phyloP scores from a whole-genome alignment of 2,797 vertebrate genomes.

The Coracias cyanogaster region DNA sequence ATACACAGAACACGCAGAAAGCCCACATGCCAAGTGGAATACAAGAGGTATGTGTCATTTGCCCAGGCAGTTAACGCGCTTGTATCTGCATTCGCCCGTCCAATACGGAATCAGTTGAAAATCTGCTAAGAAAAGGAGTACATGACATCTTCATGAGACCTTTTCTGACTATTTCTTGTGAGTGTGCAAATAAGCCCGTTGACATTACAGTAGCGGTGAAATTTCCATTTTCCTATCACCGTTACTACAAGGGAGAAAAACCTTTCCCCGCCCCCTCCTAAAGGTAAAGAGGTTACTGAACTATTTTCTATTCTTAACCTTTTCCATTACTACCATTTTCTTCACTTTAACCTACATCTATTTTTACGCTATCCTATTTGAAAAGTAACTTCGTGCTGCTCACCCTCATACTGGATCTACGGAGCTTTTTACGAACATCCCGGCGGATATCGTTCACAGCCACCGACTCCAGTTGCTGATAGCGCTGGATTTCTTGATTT shows the following conservation, averaged over 20 bases:
- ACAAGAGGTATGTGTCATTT: not conserved
- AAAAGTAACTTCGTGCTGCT: not conserved
- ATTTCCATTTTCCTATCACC: not conserved
- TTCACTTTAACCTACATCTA: not conserved
- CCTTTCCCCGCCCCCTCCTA: not conserved
- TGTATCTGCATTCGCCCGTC: not conserved
- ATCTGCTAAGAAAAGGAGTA: not conserved
- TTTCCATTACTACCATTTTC: not conserved
- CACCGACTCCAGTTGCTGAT: constrained; percentile 96
- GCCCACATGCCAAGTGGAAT: not conserved
- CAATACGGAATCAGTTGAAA: not conserved
- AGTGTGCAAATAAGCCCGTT: not conserved
- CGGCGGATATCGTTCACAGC: constrained; percentile 97
- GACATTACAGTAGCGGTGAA: not conserved
- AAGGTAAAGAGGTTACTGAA: not conserved
- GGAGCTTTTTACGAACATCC: constrained; percentile 97
- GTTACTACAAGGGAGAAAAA: not conserved
- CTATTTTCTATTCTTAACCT: not conserved
- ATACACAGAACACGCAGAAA: not conserved
- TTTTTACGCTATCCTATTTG: not conserved
- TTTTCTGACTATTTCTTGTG: not conserved
- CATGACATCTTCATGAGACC: not conserved
- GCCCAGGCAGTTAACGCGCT: not conserved
- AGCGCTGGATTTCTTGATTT: constrained; percentile 98
- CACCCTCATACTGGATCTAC: constrained; percentile 98